Base-by-base conservation (phyloP, 2,888 invertebrate genomes). In the Brachynemurus nebulosus region DNA sequence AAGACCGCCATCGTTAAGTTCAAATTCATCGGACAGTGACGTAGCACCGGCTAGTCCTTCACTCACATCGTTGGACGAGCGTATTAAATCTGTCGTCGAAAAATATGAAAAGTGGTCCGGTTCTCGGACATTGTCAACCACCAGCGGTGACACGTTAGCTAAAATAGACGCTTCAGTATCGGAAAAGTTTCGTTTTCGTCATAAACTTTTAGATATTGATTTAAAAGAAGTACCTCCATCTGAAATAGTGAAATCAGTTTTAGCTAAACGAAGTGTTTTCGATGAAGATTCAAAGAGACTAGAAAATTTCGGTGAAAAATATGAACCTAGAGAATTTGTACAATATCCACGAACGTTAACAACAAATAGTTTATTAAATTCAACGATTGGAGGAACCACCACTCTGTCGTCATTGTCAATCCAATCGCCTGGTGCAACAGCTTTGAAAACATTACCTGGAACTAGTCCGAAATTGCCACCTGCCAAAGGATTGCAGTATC, bases 231-330 rank as follows among this genome's bases (percentile, higher is more conserved):
- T 86, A 47, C 88, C 92, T 60, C 93, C 92, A 0, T 93, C 93
- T 18, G 92, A 92, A 55, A 92, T 95, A 56, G 86, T 92, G 30
- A 86, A 89, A 57, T 88, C 90, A 18, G 76, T 96, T 55, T 72
- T 95, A 56, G 89, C 92, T 4, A 89, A 90, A 63, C 80, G 86
- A 50, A 92, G 91, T 42, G 89, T 96, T 43, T 95, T 96, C 64
- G 96, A 96, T 61, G 95, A 95, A 63, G 96, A 96, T 62, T 79
- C 86, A 33, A 91, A 93, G 64, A 73, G 96, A 25, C 70, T 96
- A 46, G 92, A 92, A 63, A 88, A 86, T 56, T 81, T 86, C 46
- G 74, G 80, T 59, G 80, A 91, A 64, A 78, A 88, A 67, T 79
- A 89, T 67, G 77, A 91, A 67, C 78, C 71, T 48, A 71, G 63